Conservation (phyloP, 1,140 invertebrate species). For the Mycetomoellerius zeteki region DNA sequence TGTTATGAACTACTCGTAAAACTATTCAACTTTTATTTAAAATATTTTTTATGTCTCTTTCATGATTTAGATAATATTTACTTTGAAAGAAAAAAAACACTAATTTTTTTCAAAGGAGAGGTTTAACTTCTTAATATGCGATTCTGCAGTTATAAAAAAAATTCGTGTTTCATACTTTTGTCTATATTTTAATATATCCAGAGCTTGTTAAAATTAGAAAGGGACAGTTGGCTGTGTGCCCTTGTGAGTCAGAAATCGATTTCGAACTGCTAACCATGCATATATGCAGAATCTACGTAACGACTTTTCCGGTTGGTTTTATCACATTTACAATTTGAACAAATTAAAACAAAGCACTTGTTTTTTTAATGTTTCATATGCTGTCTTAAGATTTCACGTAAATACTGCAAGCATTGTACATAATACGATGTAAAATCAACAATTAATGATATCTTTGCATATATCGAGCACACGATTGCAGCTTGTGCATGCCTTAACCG, state of each 20-base stretch:
- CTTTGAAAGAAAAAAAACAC: no score
- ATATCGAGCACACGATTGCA: not conserved
- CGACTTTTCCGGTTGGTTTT: not conserved
- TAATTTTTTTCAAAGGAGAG: no score
- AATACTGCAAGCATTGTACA: not conserved
- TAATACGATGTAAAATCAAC: not conserved
- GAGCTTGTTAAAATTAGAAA: no score
- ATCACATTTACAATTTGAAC: not conserved
- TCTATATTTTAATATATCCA: no score
- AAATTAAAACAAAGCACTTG: not conserved
- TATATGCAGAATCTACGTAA: not conserved
- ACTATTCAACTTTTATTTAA: no score
- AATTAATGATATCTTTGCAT: not conserved
- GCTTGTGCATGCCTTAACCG: not conserved
- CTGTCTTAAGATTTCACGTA: not conserved
- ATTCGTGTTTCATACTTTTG: no score
- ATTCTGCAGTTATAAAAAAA: no score
- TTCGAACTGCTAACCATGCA: not conserved
- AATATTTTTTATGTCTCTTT: no score
- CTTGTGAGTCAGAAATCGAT: not conserved
- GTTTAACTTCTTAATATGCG: no score
- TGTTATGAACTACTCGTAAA: no score
- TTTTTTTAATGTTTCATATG: not conserved
- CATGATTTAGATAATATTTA: no score
- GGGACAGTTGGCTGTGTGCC: no score